Percentiles rank a stretch among this genome's conserved stretches.
phyloP scores from a whole-genome alignment of 2,797 vertebrate species.

The Premnoplex brunnescens region DNA sequence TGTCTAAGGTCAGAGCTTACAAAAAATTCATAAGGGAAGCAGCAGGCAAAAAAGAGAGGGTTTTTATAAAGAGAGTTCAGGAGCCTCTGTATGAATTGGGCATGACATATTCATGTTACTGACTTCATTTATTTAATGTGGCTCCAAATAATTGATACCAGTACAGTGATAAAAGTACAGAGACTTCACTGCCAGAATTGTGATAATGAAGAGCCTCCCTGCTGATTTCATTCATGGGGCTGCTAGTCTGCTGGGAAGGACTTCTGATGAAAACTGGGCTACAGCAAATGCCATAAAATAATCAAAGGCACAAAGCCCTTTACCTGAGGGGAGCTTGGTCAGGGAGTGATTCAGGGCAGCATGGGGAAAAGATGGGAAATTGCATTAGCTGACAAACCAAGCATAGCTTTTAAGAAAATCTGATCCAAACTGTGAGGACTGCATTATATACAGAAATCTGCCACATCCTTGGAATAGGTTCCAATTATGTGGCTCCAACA shows the following conservation, averaged over 20 bases:
- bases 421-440: background rate
- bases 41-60: constrained; percentile 54
- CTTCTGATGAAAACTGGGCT: constrained; percentile 43
- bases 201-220: constrained; percentile 67
- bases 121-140: constrained; percentile 64
- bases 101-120: constrained; percentile 67
- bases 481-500: background rate
- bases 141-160: constrained; percentile 66
- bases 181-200: constrained; percentile 50
- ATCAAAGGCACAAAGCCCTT: constrained; percentile 63
- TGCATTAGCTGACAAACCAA: background rate
- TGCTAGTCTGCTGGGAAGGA: constrained; percentile 57
- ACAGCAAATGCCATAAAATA: constrained; percentile 59
- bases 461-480: background rate
- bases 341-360: background rate
- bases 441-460: background rate
- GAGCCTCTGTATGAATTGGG: constrained; percentile 53
- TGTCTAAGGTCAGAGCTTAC: constrained; percentile 72
- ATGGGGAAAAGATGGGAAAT: background rate
- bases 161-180: constrained; percentile 57
- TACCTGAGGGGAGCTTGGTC: constrained; percentile 42
- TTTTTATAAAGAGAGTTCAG: constrained; percentile 47
- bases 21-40: constrained; percentile 66
- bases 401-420: background rate
- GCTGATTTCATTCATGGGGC: constrained; percentile 60